Conservation (phyloP, 2,113 vertebrate genomes). For the Raja brachyura region DNA sequence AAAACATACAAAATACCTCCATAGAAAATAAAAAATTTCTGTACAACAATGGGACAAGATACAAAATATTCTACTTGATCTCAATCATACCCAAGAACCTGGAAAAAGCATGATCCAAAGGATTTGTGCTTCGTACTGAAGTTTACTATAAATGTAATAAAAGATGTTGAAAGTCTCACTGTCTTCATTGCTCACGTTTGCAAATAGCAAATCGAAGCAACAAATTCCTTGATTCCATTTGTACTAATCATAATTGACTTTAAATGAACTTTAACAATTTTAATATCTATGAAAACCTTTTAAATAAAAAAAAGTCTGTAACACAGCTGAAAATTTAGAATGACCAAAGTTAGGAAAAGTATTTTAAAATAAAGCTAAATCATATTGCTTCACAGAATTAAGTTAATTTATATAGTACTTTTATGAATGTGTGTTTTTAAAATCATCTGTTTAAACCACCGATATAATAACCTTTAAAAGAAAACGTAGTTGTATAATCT, state of each 20-base stretch:
- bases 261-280: neutral
- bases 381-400: neutral
- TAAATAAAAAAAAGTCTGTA: neutral
- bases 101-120: neutral
- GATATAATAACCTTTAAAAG: too few species aligned
- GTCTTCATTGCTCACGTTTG: neutral
- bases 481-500: neutral
- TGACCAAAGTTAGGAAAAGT: neutral
- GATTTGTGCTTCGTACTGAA: neutral
- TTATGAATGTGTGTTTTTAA: neutral
- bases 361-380: neutral
- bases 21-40: neutral
- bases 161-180: neutral
- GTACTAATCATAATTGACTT: neutral
- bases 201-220: neutral
- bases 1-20: neutral
- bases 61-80: neutral
- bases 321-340: neutral
- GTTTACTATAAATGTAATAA: neutral
- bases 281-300: neutral
- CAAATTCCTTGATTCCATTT: neutral
- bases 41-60: neutral
- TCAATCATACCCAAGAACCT: neutral
- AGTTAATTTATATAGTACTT: neutral
- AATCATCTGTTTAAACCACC: neutral